Percentiles rank a stretch among this genome's conserved stretches.
phyloP scores from a whole-genome alignment of 2,113 vertebrate genomes.

The Gavialis gangeticus region DNA sequence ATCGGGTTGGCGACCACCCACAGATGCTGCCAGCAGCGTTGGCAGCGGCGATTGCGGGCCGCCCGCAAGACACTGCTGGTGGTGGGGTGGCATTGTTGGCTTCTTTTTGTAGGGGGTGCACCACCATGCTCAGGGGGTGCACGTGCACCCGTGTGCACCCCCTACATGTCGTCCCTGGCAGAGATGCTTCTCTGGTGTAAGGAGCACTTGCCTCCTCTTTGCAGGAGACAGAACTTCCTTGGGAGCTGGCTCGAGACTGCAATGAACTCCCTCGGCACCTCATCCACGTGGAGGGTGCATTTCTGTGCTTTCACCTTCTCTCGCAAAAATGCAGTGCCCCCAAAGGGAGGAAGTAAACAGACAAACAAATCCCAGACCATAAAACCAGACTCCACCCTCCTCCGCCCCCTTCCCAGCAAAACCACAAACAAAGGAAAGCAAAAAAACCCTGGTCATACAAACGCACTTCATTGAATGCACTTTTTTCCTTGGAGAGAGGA shows the following conservation, averaged over 20 bases:
- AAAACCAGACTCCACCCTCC: background rate
- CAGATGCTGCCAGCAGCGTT: too few relatives aligned
- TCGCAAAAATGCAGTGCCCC: background rate
- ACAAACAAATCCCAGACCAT: background rate
- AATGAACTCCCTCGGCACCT: background rate
- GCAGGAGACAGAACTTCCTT: background rate
- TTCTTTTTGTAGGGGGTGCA: too few relatives aligned
- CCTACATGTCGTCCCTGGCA: background rate
- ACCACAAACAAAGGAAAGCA: background rate
- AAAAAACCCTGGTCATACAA: background rate
- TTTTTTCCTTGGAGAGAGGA: conserved; percentile 28
- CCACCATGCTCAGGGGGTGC: too few relatives aligned
- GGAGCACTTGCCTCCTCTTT: background rate
- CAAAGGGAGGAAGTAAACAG: conserved; percentile 6
- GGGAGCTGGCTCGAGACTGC: too few relatives aligned
- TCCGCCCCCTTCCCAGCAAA: background rate
- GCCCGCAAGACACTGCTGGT: too few relatives aligned
- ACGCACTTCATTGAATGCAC: background rate
- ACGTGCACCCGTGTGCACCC: too few relatives aligned
- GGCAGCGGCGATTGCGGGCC: too few relatives aligned
- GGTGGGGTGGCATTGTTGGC: too few relatives aligned
- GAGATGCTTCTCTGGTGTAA: background rate
- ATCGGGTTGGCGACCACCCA: too few relatives aligned
- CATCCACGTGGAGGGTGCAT: background rate
- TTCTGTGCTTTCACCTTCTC: background rate